Evolutionary conservation across 2,888 invertebrate species (phyloP).

Genomic region (Odontocerum albicorne): DNA sequence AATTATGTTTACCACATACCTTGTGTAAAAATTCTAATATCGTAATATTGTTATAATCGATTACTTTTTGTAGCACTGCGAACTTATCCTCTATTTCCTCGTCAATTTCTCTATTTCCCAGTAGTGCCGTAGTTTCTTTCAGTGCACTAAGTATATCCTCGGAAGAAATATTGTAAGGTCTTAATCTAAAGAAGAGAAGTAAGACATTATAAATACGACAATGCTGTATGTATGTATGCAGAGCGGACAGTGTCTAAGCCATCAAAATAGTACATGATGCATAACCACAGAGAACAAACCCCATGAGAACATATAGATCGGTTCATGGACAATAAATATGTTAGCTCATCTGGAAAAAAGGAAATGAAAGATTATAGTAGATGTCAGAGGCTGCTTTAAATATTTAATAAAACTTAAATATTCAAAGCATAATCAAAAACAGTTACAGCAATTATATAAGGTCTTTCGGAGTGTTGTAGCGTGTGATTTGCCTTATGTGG

Average conservation of each 20-base stretch:
- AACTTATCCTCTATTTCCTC: constrained; percentile 39
- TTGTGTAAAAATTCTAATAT: constrained; percentile 5
- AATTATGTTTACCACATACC: not conserved
- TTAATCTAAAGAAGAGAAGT: constrained; percentile 4
- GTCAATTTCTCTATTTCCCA: constrained; percentile 41
- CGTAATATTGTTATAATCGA: constrained; percentile 9
- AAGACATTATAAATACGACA: not conserved
- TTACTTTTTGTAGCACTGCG: not conserved
- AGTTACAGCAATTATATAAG: no score
- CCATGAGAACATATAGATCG: no score
- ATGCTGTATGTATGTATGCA: not conserved
- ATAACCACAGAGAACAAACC: not conserved
- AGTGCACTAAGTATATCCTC: constrained; percentile 46
- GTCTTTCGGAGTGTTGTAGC: no score
- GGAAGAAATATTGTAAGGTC: constrained; percentile 40
- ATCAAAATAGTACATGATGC: not conserved
- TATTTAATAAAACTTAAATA: no score
- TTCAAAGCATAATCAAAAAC: no score
- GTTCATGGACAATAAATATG: no score
- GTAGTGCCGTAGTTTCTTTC: constrained; percentile 45
- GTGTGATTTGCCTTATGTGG: no score
- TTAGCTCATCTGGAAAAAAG: no score
- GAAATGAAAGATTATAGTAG: no score
- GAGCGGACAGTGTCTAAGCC: not conserved
- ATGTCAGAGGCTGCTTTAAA: no score